These are phyloP conservation scores for Brotula barbata DNA, from an alignment of 2,797 vertebrate species.

Conservation along the genomic window DNA sequence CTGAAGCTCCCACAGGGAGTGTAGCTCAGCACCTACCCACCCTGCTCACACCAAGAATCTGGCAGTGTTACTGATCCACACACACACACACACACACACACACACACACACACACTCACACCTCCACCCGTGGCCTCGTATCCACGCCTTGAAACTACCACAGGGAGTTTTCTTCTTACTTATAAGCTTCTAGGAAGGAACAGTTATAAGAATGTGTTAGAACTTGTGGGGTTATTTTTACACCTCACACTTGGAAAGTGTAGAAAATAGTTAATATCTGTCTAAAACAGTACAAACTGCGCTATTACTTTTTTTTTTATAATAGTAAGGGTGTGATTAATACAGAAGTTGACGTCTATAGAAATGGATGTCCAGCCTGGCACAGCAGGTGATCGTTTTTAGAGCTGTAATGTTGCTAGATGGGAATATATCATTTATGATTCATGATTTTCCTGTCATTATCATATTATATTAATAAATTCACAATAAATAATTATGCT, in stretches of 20 bases:
- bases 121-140: conserved; percentile 12
- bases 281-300: too few relatives aligned
- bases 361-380: too few relatives aligned
- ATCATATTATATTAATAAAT: too few relatives aligned
- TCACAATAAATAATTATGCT: too few relatives aligned
- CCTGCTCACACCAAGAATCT: conserved; percentile 28
- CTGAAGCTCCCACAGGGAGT: conserved; percentile 55
- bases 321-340: too few relatives aligned
- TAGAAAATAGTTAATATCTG: conserved; percentile 40
- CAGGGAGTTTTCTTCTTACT: conserved; percentile 49
- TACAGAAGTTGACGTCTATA: too few relatives aligned
- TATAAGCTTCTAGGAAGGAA: conserved; percentile 54
- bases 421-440: too few relatives aligned
- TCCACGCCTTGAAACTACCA: conserved; percentile 19
- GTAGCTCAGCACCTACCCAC: conserved; percentile 53
- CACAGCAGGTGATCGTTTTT: too few relatives aligned
- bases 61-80: conserved; percentile 46
- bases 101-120: neutral
- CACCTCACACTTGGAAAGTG: conserved; percentile 38
- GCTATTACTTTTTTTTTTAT: too few relatives aligned
- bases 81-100: conserved; percentile 8
- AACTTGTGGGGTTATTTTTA: conserved; percentile 49
- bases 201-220: conserved; percentile 28
- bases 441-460: too few relatives aligned
- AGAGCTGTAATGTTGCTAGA: too few relatives aligned